Evolutionary conservation across 2,113 vertebrate species (phyloP).

Genomic region (Chrysemys picta): DNA sequence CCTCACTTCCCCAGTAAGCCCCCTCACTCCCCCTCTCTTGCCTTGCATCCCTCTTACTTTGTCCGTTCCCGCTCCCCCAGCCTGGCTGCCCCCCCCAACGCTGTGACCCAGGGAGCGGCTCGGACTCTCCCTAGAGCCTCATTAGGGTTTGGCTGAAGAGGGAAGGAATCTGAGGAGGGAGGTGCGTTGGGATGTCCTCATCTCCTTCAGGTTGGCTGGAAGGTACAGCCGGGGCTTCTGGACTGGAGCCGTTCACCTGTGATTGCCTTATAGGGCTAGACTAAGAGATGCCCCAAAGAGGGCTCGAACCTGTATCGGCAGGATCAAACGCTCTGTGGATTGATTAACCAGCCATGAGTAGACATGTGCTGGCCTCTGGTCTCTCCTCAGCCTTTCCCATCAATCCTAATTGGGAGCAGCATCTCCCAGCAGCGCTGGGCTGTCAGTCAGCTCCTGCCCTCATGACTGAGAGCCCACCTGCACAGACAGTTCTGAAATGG

Average conservation of each 20-base stretch:
- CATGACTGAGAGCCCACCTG: too few species aligned
- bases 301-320: too few species aligned
- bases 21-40: neutral
- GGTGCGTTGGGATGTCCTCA: too few species aligned
- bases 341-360: neutral
- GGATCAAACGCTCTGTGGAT: neutral
- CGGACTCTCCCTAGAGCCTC: neutral
- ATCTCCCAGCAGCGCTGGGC: too few species aligned
- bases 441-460: too few species aligned
- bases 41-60: neutral
- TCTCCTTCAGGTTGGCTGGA: neutral
- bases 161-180: neutral
- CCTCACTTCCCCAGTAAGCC: too few species aligned
- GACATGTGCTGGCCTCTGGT: neutral
- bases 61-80: fast-evolving
- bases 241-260: too few species aligned
- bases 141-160: neutral
- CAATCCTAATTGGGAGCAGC: too few species aligned
- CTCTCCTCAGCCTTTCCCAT: neutral
- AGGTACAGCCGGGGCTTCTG: too few species aligned
- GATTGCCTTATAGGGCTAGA: too few species aligned
- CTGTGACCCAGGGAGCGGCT: neutral
- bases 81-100: too few species aligned
- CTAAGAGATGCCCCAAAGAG: neutral
- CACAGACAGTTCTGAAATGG: neutral